Conservation (phyloP, 1,140 invertebrate genomes). For the Drosophila setifemur region DNA sequence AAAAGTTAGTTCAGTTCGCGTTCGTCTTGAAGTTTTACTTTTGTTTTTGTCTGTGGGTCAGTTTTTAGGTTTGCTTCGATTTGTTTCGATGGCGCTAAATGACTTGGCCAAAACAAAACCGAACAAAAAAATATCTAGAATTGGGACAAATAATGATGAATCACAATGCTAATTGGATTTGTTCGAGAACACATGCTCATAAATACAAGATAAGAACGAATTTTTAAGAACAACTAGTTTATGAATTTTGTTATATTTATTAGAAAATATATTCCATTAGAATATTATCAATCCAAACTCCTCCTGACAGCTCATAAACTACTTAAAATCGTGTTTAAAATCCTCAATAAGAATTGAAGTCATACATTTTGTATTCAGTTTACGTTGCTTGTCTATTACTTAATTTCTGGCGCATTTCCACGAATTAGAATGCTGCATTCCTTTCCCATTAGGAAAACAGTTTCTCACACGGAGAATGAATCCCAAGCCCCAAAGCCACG, state of each 20-base stretch:
- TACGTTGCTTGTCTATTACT: constrained; percentile 4
- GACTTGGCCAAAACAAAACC: constrained; percentile 22
- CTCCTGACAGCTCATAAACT: too few species aligned
- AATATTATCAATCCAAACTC: too few species aligned
- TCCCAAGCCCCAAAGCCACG: too few species aligned
- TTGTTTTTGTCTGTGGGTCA: constrained; percentile 48
- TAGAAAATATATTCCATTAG: too few species aligned
- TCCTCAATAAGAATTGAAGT: too few species aligned
- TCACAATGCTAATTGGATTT: constrained; percentile 23
- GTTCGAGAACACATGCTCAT: not conserved
- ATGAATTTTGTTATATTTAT: too few species aligned
- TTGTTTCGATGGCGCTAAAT: constrained; percentile 34
- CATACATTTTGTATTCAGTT: constrained; percentile 6
- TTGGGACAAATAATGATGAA: constrained; percentile 26
- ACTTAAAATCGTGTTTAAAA: too few species aligned
- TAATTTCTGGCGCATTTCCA: constrained; percentile 20
- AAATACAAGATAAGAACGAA: not conserved
- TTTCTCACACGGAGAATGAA: not conserved
- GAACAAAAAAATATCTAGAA: constrained; percentile 1
- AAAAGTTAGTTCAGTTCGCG: too few species aligned
- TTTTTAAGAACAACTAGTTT: too few species aligned
- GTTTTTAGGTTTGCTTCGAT: constrained; percentile 6
- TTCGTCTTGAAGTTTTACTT: not conserved
- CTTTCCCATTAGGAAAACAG: constrained; percentile 11
- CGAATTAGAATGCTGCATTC: constrained; percentile 1